Base-by-base conservation (phyloP, 2,113 vertebrate genomes). In the Natator depressus region DNA sequence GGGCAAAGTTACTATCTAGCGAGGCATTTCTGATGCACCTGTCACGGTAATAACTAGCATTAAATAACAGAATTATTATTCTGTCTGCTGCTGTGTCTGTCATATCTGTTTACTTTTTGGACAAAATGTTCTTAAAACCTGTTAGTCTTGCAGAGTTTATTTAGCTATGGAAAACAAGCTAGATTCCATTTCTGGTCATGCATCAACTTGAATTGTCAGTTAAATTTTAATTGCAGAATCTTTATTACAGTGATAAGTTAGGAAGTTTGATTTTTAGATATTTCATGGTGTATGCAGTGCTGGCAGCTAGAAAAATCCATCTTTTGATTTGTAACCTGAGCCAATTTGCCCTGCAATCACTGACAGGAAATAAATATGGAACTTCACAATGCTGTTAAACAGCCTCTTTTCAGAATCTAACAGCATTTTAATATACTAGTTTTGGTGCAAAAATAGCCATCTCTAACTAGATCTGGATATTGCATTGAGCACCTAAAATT, bases 121-220 rank as follows among this genome's bases (percentile, higher is more conserved):
- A 97, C 97, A 98, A 97, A 98, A 95, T 96, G 93, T 97, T 98
- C 94, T 96, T 95, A 69, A 97, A 95, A 95, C 94, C 93, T 89
- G 95, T 97, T 96, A 97, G 96, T 94, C 93, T 76, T 81, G 79
- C 93, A 90, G 95, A 91, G 72, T 93, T 97, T 80, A 90, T 88
- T 86, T 20, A 93, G 96, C 95, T 84, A 4, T 46, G 94, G 88
- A 96, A 96, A 84, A 90, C 20, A 92, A 94, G 95, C 92, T 97
- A 97, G 96, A 97, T 97, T 93, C 97, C 53, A 42, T 94, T 95
- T 95, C 91, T 93, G 89, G 91, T 89, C 38, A 31, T 51, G 96
- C 94, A 96, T 97, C 96, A 97, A 91, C 82, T 24, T 90, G 96
- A 96, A 95, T 94, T 98, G 98, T 97, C 97, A 97, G 75, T 82